Base-by-base conservation (phyloP, 2,888 invertebrate genomes). In the Drosophila tripunctata region DNA sequence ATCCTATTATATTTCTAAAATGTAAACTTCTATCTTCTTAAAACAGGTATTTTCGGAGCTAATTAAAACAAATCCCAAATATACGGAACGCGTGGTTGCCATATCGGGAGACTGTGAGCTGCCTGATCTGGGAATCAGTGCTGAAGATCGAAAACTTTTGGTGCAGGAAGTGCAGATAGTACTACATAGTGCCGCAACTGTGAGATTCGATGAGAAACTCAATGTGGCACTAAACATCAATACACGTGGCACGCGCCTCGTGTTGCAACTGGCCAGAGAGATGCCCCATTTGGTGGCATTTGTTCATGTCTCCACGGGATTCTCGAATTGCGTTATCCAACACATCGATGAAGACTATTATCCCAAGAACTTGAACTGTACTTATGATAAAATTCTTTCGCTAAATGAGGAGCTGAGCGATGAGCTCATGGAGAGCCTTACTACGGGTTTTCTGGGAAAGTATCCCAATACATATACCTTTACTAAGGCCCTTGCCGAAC, bases 171-270 rank as follows among this genome's bases (percentile, higher is more conserved):
- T 88, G 22, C 92, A 94, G 78, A 91, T 94, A 58, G 92, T 94
- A 6, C 96, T 98, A 90, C 97, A 98, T 89, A 96, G 96, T 8
- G 98, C 98, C 0, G 98, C 98, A 0, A 98, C 98, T 0, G 96
- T 98, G 3, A 81, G 88, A 30, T 96, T 96, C 85, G 94, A 95
- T 89, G 95, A 96, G 87, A 93, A 93, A 33, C 91, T 96, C 4
- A 93, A 93, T 89, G 90, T 93, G 8, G 94, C 96, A 0, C 92
- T 95, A 44, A 93, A 93, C 72, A 94, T 95, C 90, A 96, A 96
- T 90, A 93, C 95, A 1, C 90, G 93, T 14, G 95, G 94, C 41
- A 94, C 95, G 0, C 92, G 93, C 64, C 93, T 94, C 68, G 92
- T 95, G 67, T 88, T 96, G 19, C 91, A 92, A 27, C 90, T 96